A percentile compares a stretch with the other conserved stretches of the same genome.
Conservation (phyloP, 1,140 invertebrate species). For the Sinella curviseta region DNA sequence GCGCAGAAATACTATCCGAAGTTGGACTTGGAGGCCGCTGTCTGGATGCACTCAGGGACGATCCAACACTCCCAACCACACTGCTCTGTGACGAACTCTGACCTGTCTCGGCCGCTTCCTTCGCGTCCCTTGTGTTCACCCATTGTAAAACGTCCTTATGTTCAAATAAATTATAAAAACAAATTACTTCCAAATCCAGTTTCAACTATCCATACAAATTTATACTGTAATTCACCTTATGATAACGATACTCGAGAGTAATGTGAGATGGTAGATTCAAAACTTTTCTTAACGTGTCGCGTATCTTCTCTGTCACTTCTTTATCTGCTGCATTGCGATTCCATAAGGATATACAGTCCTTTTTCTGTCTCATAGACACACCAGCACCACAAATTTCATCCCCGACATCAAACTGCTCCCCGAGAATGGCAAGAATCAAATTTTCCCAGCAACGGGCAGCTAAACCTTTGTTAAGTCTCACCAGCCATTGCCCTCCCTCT, state of each 20-base stretch:
- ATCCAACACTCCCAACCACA: neutral
- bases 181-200: no score
- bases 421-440: constrained; percentile 93
- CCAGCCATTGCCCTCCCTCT: constrained; percentile 48
- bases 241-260: constrained; percentile 79
- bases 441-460: constrained; percentile 98
- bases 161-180: no score
- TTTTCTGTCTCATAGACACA: constrained; percentile 90
- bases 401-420: constrained; percentile 98
- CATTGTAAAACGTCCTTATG: constrained; percentile 46
- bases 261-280: constrained; percentile 89
- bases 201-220: no score
- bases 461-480: constrained; percentile 75
- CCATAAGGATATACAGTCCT: constrained; percentile 98
- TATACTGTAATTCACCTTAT: no score
- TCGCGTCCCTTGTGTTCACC: constrained; percentile 41
- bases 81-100: neutral
- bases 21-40: constrained; percentile 37
- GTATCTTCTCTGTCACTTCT: constrained; percentile 81
- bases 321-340: constrained; percentile 89
- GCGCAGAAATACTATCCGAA: constrained; percentile 23
- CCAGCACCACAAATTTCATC: constrained; percentile 98
- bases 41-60: neutral
- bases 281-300: constrained; percentile 90
- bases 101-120: neutral